phyloP scores from a whole-genome alignment of 2,797 vertebrate genomes.

The Pogoniulus pusillus region DNA sequence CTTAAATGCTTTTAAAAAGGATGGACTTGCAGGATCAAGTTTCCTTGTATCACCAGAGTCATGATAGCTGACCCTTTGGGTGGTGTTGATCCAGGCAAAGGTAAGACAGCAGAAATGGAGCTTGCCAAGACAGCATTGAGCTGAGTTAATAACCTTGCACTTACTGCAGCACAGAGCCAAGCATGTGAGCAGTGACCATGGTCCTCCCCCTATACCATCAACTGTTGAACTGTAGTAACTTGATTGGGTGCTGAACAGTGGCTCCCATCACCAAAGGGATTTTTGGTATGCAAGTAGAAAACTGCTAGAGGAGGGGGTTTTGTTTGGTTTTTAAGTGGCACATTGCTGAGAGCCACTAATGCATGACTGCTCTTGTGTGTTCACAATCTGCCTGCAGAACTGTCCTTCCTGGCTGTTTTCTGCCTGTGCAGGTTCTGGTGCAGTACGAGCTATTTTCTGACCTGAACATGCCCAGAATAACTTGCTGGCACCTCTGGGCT shows the following conservation, averaged over 20 bases:
- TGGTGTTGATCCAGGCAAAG: constrained; percentile 18
- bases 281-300: background rate
- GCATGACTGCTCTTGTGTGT: constrained; percentile 44
- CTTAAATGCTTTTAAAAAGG: constrained; percentile 58
- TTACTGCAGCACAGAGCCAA: background rate
- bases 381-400: background rate
- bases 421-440: background rate
- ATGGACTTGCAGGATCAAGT: constrained; percentile 16
- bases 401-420: background rate
- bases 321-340: background rate
- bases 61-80: constrained; percentile 5
- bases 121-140: background rate
- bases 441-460: background rate
- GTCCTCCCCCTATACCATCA: accelerated
- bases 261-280: background rate
- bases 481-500: constrained; percentile 5
- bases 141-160: background rate
- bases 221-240: background rate
- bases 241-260: background rate
- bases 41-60: background rate
- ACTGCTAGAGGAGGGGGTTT: background rate
- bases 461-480: background rate
- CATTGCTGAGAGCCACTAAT: background rate
- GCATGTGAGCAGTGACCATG: background rate
- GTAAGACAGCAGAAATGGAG: background rate